Evolutionary conservation across 2,888 invertebrate species (phyloP).

Genomic region (Epicampocera succincta): DNA sequence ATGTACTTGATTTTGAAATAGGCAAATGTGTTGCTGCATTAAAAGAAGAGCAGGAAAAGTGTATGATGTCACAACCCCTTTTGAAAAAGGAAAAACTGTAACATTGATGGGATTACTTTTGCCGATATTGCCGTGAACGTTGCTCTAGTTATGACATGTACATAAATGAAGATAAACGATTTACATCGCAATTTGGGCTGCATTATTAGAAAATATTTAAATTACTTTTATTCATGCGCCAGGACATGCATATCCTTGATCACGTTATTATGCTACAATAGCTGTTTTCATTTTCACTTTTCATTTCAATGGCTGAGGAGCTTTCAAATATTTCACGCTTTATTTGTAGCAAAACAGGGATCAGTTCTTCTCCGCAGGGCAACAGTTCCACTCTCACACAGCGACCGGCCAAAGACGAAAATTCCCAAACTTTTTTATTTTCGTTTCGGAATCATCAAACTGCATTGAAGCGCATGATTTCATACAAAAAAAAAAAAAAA

Average conservation of each 20-base stretch:
- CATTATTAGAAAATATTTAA: constrained; percentile 54
- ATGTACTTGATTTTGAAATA: constrained; percentile 61
- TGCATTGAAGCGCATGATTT: constrained; percentile 64
- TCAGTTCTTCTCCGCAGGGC: constrained; percentile 48
- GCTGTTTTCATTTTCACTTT: constrained; percentile 16
- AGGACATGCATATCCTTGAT: constrained; percentile 17
- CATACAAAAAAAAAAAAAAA: constrained; percentile 22
- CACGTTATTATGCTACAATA: constrained; percentile 22
- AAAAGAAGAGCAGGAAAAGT: not conserved
- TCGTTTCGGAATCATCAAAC: constrained; percentile 36
- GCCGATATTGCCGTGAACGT: constrained; percentile 7
- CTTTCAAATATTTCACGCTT: constrained; percentile 63
- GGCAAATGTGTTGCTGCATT: constrained; percentile 7
- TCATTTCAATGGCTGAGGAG: constrained; percentile 14
- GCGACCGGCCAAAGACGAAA: constrained; percentile 54
- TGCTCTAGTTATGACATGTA: constrained; percentile 69
- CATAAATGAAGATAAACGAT: constrained; percentile 70
- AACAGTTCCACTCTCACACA: constrained; percentile 33
- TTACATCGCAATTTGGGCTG: constrained; percentile 64
- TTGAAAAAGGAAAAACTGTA: not conserved
- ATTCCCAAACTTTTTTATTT: constrained; percentile 47
- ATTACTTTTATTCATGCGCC: constrained; percentile 1
- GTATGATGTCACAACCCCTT: constrained; percentile 41
- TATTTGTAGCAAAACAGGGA: constrained; percentile 55
- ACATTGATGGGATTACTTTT: not conserved